Evolutionary conservation across 2,797 vertebrate species (phyloP), one percentile per base, ranked within the genome.

Genomic region (Pantherophis alleghaniensis): DNA sequence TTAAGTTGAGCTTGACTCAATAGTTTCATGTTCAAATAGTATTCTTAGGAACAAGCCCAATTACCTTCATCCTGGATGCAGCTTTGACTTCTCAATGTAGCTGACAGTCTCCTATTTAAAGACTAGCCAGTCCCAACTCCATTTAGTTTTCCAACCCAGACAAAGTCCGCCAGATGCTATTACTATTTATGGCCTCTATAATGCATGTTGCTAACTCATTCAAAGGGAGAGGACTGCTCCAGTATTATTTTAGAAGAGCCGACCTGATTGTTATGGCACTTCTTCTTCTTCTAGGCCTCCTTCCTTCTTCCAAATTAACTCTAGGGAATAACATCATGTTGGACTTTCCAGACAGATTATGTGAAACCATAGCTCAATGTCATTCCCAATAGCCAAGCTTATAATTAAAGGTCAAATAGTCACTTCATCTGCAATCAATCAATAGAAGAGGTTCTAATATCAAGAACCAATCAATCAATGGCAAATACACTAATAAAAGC

Each of bases 321-420:
- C 98, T 96, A 95, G 98, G 98, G 98, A 98, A 97, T 93, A 96
- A 98, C 97, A 97, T 97, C 98, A 97, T 94, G 97, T 98, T 96
- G 97, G 97, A 97, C 96, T 97, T 98, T 98, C 97, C 97, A 98
- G 98, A 97, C 95, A 98, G 98, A 99, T 98, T 98, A 99, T 98
- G 98, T 98, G 98, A 97, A 98, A 98, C 98, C 98, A 98, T 98
- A 98, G 98, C 98, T 98, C 98, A 98, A 97, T 98, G 97, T 98
- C 98, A 98, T 98, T 97, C 98, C 97, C 98, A 98, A 98, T 98
- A 98, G 97, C 97, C 97, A 97, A 98, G 97, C 98, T 98, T 98
- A 98, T 99, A 99, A 99, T 99, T 99, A 99, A 99, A 99, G 99
- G 99, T 99, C 98, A 99, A 98, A 98, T 98, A 98, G 98, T 99